These are phyloP conservation scores for Cherax quadricarinatus DNA, from an alignment of 1,140 invertebrate species.

Conservation along the genomic window DNA sequence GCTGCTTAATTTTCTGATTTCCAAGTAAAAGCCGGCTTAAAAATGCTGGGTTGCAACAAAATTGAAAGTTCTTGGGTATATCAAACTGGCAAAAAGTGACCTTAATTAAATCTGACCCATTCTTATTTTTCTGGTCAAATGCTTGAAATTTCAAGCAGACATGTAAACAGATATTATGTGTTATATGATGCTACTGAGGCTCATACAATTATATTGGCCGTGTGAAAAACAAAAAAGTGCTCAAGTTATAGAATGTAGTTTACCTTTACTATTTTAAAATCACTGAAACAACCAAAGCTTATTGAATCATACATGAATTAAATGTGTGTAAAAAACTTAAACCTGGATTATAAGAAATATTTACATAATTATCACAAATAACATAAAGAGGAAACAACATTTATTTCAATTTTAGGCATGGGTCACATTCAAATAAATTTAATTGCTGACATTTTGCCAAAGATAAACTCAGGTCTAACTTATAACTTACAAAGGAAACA, in stretches of 20 bases:
- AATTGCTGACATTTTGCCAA: not conserved
- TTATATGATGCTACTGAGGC: too few relatives aligned
- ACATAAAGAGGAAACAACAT: too few relatives aligned
- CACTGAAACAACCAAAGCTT: too few relatives aligned
- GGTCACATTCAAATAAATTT: not conserved
- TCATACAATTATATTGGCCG: too few relatives aligned
- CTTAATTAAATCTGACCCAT: not conserved
- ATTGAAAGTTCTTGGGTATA: slow-evolving; percentile 14
- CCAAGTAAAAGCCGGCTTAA: not conserved
- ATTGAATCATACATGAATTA: too few relatives aligned
- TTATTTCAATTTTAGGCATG: not conserved
- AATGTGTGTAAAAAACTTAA: not conserved
- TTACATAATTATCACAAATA: not conserved
- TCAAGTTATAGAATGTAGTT: too few relatives aligned
- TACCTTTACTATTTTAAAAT: too few relatives aligned
- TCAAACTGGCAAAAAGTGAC: not conserved
- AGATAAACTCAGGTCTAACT: not conserved
- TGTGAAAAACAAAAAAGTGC: too few relatives aligned
- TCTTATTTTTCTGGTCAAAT: not conserved
- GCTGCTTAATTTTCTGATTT: too few relatives aligned
- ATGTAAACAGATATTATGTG: too few relatives aligned
- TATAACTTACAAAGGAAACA: not conserved
- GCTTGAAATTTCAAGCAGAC: too few relatives aligned
- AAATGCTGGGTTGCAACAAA: not conserved
- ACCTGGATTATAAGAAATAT: not conserved